Evolutionary conservation across 2,888 invertebrate genomes (phyloP).

Genomic region (Leptopilina drosophilae): DNA sequence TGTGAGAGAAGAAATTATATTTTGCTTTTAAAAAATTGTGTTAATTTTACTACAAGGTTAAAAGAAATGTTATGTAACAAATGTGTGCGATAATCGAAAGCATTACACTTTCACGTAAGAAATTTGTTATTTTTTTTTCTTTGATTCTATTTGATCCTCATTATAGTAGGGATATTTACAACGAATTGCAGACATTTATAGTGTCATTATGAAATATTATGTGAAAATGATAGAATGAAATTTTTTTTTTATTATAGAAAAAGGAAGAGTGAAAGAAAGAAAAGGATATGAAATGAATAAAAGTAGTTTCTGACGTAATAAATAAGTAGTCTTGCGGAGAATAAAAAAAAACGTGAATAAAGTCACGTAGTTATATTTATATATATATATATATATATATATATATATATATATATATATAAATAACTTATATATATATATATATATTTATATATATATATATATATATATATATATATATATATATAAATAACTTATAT

Average conservation of each 20-base stretch:
- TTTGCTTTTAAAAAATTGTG: not conserved
- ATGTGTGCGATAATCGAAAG: not conserved
- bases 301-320: constrained; percentile 19
- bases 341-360: not conserved
- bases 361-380: not conserved
- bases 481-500: too few species aligned
- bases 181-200: not conserved
- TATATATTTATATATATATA: too few species aligned
- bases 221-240: not conserved
- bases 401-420: too few species aligned
- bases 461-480: too few species aligned
- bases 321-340: not conserved
- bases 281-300: not conserved
- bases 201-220: not conserved
- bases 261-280: not conserved
- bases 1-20: too few species aligned
- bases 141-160: too few species aligned
- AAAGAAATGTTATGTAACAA: not conserved
- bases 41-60: constrained; percentile 6
- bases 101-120: not conserved
- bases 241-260: not conserved
- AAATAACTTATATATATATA: too few species aligned
- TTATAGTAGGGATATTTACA: not conserved
- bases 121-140: too few species aligned
- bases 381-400: too few species aligned